Percentiles rank a stretch among this genome's conserved stretches.
Conservation (phyloP, 2,888 invertebrate genomes). For the Chymomyza fuscimana region DNA sequence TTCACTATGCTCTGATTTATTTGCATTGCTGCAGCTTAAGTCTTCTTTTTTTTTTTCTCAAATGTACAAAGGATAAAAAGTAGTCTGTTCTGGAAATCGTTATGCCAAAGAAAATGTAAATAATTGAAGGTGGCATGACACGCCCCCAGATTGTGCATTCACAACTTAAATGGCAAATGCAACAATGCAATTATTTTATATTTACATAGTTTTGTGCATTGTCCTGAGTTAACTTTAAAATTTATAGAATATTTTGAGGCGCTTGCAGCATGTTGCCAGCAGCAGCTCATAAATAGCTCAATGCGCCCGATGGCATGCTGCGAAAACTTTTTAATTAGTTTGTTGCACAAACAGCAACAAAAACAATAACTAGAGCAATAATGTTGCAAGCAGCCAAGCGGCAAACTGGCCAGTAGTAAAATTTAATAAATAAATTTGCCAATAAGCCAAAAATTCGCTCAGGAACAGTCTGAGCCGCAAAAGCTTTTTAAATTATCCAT, state of each 20-base stretch:
- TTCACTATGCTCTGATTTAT: slow-evolving; percentile 52
- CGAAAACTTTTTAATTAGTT: slow-evolving; percentile 67
- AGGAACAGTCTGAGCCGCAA: slow-evolving; percentile 29
- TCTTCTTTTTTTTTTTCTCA: slow-evolving; percentile 57
- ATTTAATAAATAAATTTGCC: slow-evolving; percentile 68
- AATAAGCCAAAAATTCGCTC: slow-evolving; percentile 64
- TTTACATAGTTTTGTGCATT: slow-evolving; percentile 56
- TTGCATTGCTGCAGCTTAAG: slow-evolving; percentile 19
- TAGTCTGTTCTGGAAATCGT: slow-evolving; percentile 31
- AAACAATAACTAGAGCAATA: slow-evolving; percentile 12
- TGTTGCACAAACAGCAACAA: slow-evolving; percentile 49
- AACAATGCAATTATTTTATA: slow-evolving; percentile 69
- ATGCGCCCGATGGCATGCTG: slow-evolving; percentile 17
- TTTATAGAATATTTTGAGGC: slow-evolving; percentile 62
- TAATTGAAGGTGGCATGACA: slow-evolving; percentile 48
- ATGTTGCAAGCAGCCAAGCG: slow-evolving; percentile 32
- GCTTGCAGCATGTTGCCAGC: slow-evolving; percentile 41
- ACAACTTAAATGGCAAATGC: slow-evolving; percentile 46
- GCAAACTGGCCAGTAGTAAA: slow-evolving; percentile 40
- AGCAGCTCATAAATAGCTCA: slow-evolving; percentile 28
- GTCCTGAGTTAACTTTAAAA: slow-evolving; percentile 40
- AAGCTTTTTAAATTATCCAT: slow-evolving; percentile 64
- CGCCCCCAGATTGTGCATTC: slow-evolving; percentile 44
- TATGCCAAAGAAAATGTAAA: slow-evolving; percentile 60
- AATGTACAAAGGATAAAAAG: slow-evolving; percentile 25